Percentiles rank a stretch among this genome's conserved stretches.
Conservation (phyloP, 2,888 invertebrate species). For the Pseudoips prasinana region DNA sequence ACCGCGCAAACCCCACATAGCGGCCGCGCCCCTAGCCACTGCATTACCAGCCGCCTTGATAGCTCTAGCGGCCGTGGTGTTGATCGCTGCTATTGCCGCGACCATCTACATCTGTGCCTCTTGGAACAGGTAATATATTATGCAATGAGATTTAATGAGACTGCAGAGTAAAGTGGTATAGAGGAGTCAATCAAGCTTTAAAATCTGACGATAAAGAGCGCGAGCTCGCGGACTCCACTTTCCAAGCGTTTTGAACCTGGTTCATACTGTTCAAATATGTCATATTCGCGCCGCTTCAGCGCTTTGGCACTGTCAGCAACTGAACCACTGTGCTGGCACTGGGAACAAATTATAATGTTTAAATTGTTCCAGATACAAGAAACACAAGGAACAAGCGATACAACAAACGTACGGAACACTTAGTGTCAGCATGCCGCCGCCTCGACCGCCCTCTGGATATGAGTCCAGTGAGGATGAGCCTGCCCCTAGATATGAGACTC, state of each 20-base stretch:
- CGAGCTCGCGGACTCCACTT: too few relatives aligned
- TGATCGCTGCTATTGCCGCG: conserved; percentile 92
- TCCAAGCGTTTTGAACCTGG: too few relatives aligned
- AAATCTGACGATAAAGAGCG: too few relatives aligned
- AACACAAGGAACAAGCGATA: conserved; percentile 91
- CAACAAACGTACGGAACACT: conserved; percentile 84
- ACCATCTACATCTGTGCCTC: conserved; percentile 96
- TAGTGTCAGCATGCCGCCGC: conserved; percentile 67
- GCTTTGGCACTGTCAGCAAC: too few relatives aligned
- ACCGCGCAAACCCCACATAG: conserved; percentile 49
- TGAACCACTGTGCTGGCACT: too few relatives aligned
- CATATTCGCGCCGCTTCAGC: too few relatives aligned
- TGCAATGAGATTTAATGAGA: conserved; percentile 26
- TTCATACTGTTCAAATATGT: too few relatives aligned
- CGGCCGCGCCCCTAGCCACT: conserved; percentile 74
- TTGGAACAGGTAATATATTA: conserved; percentile 89
- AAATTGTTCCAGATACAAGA: conserved; percentile 88
- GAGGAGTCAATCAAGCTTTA: too few relatives aligned
- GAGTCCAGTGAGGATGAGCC: conserved; percentile 86
- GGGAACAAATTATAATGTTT: too few relatives aligned
- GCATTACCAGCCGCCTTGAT: conserved; percentile 95
- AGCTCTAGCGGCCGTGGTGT: conserved; percentile 93
- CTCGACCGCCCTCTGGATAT: conserved; percentile 70
- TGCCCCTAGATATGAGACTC: conserved; percentile 96
- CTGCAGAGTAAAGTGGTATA: too few relatives aligned